These are phyloP conservation scores for Ormyrus thymus DNA, from an alignment of 2,888 invertebrate genomes.

Conservation along the genomic window DNA sequence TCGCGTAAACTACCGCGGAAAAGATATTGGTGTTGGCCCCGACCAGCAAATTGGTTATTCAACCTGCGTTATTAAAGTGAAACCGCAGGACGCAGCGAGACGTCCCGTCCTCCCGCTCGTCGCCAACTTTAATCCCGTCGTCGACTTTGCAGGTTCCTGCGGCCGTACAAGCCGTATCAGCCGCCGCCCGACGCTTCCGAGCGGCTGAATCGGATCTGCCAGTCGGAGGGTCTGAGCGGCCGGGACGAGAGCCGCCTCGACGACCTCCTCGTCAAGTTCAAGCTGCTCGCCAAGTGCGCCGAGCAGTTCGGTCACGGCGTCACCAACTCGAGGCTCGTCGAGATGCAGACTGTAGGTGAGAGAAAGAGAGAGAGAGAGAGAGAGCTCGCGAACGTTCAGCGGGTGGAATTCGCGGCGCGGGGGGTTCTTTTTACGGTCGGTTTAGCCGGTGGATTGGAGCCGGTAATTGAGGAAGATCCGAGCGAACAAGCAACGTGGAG, in stretches of 20 bases:
- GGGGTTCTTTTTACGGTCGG: no score
- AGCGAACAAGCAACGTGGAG: no score
- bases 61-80: background rate
- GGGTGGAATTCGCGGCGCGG: no score
- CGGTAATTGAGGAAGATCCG: no score
- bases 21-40: no score
- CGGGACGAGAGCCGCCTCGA: conserved; percentile 74
- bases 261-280: conserved; percentile 77
- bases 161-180: conserved; percentile 84
- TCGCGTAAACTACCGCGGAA: no score
- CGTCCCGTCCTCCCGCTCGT: no score
- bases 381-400: no score
- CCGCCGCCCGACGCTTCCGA: conserved; percentile 82
- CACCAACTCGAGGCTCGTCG: conserved; percentile 88
- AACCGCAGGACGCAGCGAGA: no score
- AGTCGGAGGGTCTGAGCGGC: conserved; percentile 76
- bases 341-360: conserved; percentile 84
- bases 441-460: no score
- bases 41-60: background rate
- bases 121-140: no score
- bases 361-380: conserved; percentile 57
- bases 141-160: conserved; percentile 80
- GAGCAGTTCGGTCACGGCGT: conserved; percentile 85
- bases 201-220: conserved; percentile 80
- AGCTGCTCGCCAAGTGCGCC: conserved; percentile 82